Percentiles rank a stretch among this genome's conserved stretches.
Evolutionary conservation across 2,888 invertebrate genomes (phyloP).

Genomic region (Gerris lacustris): DNA sequence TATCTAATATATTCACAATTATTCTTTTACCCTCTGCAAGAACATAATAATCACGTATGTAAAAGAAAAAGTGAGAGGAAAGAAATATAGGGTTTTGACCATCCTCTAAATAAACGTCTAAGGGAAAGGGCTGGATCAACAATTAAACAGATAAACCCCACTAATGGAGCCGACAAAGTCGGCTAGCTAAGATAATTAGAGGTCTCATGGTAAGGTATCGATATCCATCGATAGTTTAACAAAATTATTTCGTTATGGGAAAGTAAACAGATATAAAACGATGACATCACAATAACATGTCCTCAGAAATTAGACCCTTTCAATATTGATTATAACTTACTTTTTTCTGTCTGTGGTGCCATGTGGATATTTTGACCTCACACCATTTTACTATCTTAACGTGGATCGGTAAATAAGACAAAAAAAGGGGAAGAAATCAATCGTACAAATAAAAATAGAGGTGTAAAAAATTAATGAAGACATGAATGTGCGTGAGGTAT

Average conservation of each 20-base stretch:
- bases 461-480: not conserved
- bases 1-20: too few species aligned
- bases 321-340: not conserved
- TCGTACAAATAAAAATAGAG: not conserved
- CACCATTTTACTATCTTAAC: not conserved
- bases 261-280: not conserved
- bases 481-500: not conserved
- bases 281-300: not conserved
- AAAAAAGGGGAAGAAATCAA: not conserved
- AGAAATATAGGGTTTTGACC: too few species aligned
- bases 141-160: too few species aligned
- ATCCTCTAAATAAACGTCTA: too few species aligned
- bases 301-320: not conserved
- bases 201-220: not conserved
- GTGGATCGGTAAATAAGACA: too few species aligned
- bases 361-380: not conserved
- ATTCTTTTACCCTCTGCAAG: too few species aligned
- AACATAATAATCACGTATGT: too few species aligned
- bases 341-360: too few species aligned
- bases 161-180: not conserved
- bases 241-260: slow-evolving; percentile 2
- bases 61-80: too few species aligned
- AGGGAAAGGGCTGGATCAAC: too few species aligned
- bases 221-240: not conserved
- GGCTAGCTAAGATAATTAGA: not conserved